Percentiles rank a stretch among this genome's conserved stretches.
Conservation (phyloP, 1,140 invertebrate species). For the Brachionus asplanchnoidis region DNA sequence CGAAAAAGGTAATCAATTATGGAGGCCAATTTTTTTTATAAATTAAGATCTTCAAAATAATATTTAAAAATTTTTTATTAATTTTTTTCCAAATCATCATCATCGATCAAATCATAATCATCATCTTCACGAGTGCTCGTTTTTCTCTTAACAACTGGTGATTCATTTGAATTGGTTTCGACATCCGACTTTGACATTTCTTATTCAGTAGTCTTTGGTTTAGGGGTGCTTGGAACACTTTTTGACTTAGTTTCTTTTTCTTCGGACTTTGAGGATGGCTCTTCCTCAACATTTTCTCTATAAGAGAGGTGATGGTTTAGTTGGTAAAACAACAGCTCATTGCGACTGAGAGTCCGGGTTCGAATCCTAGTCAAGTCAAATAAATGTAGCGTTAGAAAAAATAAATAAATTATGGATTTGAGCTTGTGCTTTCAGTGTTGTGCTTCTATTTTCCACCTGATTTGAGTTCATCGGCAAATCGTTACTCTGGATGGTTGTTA, state of each 20-base stretch:
- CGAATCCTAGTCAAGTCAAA: no score
- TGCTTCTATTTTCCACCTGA: no score
- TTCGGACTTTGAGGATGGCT: not conserved
- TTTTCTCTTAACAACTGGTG: not conserved
- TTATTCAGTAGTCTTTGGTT: not conserved
- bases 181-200: not conserved
- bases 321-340: no score
- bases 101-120: not conserved
- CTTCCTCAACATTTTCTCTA: not conserved
- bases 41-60: not conserved
- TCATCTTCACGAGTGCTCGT: conserved; percentile 15
- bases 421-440: no score
- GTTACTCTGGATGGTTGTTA: no score
- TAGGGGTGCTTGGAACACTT: not conserved
- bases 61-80: not conserved
- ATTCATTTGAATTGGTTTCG: not conserved
- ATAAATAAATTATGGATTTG: no score
- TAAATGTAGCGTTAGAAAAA: no score
- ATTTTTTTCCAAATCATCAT: conserved; percentile 11
- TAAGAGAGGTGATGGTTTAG: no score
- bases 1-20: not conserved
- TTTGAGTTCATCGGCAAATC: no score
- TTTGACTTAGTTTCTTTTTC: not conserved
- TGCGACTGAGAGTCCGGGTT: no score
- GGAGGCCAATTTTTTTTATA: not conserved